Evolutionary conservation across 2,888 invertebrate genomes (phyloP).

Genomic region (Cryptocephalus moraei): DNA sequence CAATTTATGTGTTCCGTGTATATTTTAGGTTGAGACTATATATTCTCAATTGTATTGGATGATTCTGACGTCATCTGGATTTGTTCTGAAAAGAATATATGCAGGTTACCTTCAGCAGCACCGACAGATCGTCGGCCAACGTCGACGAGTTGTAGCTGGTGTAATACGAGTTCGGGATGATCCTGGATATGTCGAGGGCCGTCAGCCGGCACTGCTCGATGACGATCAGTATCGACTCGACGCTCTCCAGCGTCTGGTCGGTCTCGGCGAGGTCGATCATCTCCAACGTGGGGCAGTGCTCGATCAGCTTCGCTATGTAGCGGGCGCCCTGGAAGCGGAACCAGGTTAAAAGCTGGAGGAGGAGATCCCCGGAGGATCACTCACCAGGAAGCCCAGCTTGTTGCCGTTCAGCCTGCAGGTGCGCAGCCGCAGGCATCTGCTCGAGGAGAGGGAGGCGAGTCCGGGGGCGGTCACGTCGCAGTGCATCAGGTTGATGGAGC

Average conservation of each 20-base stretch:
- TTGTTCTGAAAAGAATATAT: too few species aligned
- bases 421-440: slow-evolving; percentile 36
- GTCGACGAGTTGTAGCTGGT: slow-evolving; percentile 25
- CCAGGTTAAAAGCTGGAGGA: neutral
- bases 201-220: slow-evolving; percentile 34
- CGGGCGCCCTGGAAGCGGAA: slow-evolving; percentile 37
- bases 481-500: slow-evolving; percentile 46
- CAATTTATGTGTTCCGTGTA: too few species aligned
- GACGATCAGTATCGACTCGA: slow-evolving; percentile 44
- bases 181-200: slow-evolving; percentile 36
- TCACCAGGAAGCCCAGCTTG: slow-evolving; percentile 43
- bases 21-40: too few species aligned
- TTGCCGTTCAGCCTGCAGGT: slow-evolving; percentile 49
- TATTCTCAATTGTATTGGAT: too few species aligned
- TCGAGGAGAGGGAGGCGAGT: slow-evolving; percentile 12
- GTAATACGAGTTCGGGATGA: slow-evolving; percentile 27
- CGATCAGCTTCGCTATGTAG: slow-evolving; percentile 42
- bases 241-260: slow-evolving; percentile 45
- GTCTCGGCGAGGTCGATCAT: slow-evolving; percentile 49
- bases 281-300: slow-evolving; percentile 38
- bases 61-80: too few species aligned
- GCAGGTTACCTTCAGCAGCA: slow-evolving; percentile 14
- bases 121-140: slow-evolving; percentile 43
- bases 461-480: slow-evolving; percentile 44
- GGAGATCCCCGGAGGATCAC: neutral